phyloP scores from a whole-genome alignment of 2,888 invertebrate genomes.

The Leuctra nigra region DNA sequence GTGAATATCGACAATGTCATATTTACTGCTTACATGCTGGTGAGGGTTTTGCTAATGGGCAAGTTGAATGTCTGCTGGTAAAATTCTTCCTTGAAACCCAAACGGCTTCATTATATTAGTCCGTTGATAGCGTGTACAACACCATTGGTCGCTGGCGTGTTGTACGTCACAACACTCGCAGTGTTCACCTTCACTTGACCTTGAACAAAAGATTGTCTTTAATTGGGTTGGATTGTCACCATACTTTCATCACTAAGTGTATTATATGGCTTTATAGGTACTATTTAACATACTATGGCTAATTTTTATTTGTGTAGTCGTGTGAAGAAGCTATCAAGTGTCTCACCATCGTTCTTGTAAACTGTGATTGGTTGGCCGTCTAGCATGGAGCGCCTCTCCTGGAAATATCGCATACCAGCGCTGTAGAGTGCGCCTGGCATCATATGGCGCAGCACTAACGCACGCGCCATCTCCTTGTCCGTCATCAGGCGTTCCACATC shows the following conservation, averaged over 20 bases:
- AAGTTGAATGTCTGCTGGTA: no score
- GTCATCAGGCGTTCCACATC: slow-evolving; percentile 56
- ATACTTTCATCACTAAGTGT: no score
- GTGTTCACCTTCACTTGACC: slow-evolving; percentile 82
- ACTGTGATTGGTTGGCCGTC: slow-evolving; percentile 68
- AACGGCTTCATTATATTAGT: slow-evolving; percentile 56
- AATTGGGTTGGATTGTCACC: neutral
- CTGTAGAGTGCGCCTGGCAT: slow-evolving; percentile 74
- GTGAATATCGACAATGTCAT: no score
- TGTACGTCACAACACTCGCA: slow-evolving; percentile 71
- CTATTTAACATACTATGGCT: no score
- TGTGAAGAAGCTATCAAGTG: neutral
- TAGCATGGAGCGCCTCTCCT: slow-evolving; percentile 71
- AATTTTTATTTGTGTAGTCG: no score
- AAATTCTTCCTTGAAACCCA: no score
- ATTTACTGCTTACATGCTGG: no score
- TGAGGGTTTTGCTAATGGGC: no score
- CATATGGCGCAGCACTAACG: slow-evolving; percentile 68
- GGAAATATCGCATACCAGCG: slow-evolving; percentile 82
- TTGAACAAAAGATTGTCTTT: no score
- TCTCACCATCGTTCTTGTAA: slow-evolving; percentile 68
- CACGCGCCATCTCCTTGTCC: slow-evolving; percentile 55
- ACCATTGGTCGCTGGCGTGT: slow-evolving; percentile 82
- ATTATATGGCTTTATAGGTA: no score
- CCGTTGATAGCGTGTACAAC: slow-evolving; percentile 78